Base-by-base conservation (phyloP, 1,140 invertebrate genomes). In the Dendrolimus punctatus region DNA sequence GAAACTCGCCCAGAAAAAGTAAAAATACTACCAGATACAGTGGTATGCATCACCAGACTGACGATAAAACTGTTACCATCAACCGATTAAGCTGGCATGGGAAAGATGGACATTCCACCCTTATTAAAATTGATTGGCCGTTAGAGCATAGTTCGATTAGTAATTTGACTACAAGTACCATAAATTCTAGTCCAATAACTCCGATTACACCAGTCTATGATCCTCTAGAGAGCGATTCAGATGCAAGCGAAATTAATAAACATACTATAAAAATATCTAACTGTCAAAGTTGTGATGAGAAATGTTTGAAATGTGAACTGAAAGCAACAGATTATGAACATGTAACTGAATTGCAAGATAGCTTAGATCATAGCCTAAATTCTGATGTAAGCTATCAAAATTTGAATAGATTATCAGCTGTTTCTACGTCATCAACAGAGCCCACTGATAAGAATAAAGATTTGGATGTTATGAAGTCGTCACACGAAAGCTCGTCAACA, bases 401-500 rank as follows among this genome's bases (percentile, higher is more conserved):
- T 61, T 58, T 89, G 1, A 88, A 89, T 52, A 66, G 83, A 40
- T 49, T 86, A 5, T 88, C 87, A 0, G 83, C 77, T 7, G 71
- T 87, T 0, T 87, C 85, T 0, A 81, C 74, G 1, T 88, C 86
- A 0, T 85, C 79, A 0, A 79, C 73, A 0, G 76, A 80, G 39
- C 74, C 67, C 2, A 65, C 76, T 1, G 74, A 80, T 38, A 75
- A 61, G 36, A 76, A 72, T 46, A 73, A 80, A 36, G 55, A 60
- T 39, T 76, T 72, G 65, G 87, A 78, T 58, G 61, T 76, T 0
- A 84, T 84, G 83, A 83, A 80, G 49, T 79, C 81, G 38, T 85
- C 83, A 4, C 88, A 87, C 48, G 89, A 89, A 5, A 88, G 88
- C 10, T 89, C 89, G 0, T 90, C 90, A 0, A 87, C 88, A 4